Evolutionary conservation across 2,888 invertebrate species (phyloP).

Genomic region (Esperia sulphurella): DNA sequence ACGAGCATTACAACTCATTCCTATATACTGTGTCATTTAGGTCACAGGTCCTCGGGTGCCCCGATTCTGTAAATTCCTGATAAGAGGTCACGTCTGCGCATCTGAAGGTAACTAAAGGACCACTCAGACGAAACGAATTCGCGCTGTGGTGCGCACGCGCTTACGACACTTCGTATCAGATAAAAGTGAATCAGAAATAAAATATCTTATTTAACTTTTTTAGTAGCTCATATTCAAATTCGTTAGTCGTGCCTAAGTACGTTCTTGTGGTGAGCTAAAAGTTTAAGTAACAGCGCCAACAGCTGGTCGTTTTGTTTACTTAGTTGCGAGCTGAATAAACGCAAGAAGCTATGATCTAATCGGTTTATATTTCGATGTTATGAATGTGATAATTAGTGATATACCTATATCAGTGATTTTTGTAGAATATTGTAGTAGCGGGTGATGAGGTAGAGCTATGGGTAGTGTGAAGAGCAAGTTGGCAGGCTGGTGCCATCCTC

Average conservation of each 20-base stretch:
- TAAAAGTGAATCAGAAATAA: conserved; percentile 4
- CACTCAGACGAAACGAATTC: conserved; percentile 42
- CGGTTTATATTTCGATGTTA: conserved; percentile 27
- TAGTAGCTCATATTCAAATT: too few relatives aligned
- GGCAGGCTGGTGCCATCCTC: conserved; percentile 35
- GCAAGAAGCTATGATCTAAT: conserved; percentile 47
- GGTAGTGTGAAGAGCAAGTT: conserved; percentile 60
- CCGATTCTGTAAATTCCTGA: conserved; percentile 34
- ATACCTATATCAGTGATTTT: not conserved
- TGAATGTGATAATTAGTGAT: conserved; percentile 6
- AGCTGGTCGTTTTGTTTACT: conserved; percentile 51
- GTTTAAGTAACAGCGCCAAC: conserved; percentile 32
- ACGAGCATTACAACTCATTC: not conserved
- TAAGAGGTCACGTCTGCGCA: conserved; percentile 52
- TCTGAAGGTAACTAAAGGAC: conserved; percentile 3
- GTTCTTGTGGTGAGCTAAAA: not conserved
- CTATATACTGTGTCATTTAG: conserved; percentile 1
- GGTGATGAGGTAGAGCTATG: conserved; percentile 37
- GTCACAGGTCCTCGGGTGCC: conserved; percentile 13
- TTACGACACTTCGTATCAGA: conserved; percentile 15
- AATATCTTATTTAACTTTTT: too few relatives aligned
- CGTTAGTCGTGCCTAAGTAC: not conserved
- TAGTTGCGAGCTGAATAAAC: conserved; percentile 40
- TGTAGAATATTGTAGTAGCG: not conserved
- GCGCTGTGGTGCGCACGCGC: conserved; percentile 50